Evolutionary conservation across 2,113 vertebrate genomes (phyloP), one percentile per base, ranked within the genome.

Genomic region (Seriola quinqueradiata): DNA sequence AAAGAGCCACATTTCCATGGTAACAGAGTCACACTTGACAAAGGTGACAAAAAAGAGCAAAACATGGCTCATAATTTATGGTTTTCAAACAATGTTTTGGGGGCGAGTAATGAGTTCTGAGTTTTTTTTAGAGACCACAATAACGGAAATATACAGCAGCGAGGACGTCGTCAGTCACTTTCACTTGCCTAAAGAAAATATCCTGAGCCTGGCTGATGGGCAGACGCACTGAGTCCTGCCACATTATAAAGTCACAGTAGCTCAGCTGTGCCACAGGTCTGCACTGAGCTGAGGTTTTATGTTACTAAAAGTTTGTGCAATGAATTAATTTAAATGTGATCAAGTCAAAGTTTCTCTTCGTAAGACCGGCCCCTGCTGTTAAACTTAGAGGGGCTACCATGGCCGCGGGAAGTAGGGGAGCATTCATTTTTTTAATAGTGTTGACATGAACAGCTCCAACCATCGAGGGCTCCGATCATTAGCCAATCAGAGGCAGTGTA

Each of bases 1-100:
- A 2, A 13, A 13, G 46, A 61, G 25, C 57, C 42, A 23, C 19
- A 46, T 75, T 70, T 63, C 72, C 21, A 70, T 70, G 40, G 66
- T 28, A 70, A 69, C 57, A 16, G 4, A 36, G 25, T 54, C 32
- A 55, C 50, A 63, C 1, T 13, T 32, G 32, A 25, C 52, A 40
- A 50, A 25, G 23, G 48, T n/a, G 4, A n/a, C 16, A 50, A 36
- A 32, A 46, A 32, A 48, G 19, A 38, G 7, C 11, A 38, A 38
- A 52, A 60, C 23, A n/a, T 32, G 19, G 8, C 59, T 54, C 13
- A 67, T 42, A 57, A 40, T 50, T 36, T 63, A 2, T 19, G 32
- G 16, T 48, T 58, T 25, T 42, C 60, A 4, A 5, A 21, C 6
- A 63, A 23, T 8, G 44, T 64, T 60, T 12, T 72, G 36, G 36